Evolutionary conservation across 2,888 invertebrate species (phyloP).

Genomic region (Candidula unifasciata): DNA sequence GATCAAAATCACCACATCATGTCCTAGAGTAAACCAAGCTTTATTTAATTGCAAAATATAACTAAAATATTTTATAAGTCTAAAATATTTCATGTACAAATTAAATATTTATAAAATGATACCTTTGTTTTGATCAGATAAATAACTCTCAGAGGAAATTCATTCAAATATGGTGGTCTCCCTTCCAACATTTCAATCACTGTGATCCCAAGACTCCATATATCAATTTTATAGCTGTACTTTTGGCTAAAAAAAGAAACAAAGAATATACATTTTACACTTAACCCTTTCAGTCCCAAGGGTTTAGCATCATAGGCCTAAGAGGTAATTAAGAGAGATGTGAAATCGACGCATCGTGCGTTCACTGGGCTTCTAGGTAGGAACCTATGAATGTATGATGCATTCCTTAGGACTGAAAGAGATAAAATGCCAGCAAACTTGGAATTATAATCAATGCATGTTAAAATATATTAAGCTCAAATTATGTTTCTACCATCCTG

Average conservation of each 20-base stretch:
- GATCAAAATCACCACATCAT: too few species aligned
- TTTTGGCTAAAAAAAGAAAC: constrained; percentile 83
- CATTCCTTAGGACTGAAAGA: background rate
- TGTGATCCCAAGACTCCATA: constrained; percentile 90
- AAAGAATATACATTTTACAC: background rate
- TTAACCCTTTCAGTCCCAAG: too few species aligned
- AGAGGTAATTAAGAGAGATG: too few species aligned
- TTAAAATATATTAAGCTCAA: background rate
- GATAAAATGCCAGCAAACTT: background rate
- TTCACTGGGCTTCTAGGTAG: too few species aligned
- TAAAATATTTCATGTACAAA: background rate
- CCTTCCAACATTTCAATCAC: constrained; percentile 98
- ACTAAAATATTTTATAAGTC: too few species aligned
- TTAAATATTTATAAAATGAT: background rate
- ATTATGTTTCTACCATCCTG: too few species aligned
- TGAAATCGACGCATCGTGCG: too few species aligned
- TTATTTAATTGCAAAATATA: too few species aligned
- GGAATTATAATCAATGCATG: background rate
- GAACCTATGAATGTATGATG: too few species aligned
- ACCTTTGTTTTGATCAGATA: constrained; percentile 94
- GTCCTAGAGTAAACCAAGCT: too few species aligned
- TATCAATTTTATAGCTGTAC: constrained; percentile 88
- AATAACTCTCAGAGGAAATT: constrained; percentile 91
- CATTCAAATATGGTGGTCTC: constrained; percentile 96
- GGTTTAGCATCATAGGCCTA: too few species aligned